Evolutionary conservation across 2,113 vertebrate genomes (phyloP).

Genomic region (Trematomus loennbergii): DNA sequence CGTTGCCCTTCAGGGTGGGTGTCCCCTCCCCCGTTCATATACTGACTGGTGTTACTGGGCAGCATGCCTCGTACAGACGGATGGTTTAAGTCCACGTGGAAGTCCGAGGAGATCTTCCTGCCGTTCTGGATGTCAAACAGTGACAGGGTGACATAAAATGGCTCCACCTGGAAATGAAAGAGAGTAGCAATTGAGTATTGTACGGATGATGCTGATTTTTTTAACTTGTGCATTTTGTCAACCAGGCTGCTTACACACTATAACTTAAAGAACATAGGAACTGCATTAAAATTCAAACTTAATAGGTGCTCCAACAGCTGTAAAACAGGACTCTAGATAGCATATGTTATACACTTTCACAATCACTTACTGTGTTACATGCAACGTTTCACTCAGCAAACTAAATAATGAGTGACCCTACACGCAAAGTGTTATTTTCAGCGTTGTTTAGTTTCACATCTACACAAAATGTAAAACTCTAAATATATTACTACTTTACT

Average conservation of each 20-base stretch:
- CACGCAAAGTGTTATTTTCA: background rate
- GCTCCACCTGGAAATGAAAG: constrained; percentile 89
- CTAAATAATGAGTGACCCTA: background rate
- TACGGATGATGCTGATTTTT: background rate
- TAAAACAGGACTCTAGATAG: background rate
- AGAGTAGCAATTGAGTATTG: background rate
- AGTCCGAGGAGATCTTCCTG: constrained; percentile 96
- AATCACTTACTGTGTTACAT: background rate
- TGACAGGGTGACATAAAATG: constrained; percentile 95
- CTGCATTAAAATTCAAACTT: background rate
- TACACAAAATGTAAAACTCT: background rate
- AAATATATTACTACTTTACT: too few species aligned
- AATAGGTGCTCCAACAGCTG: background rate
- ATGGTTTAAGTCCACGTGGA: constrained; percentile 97
- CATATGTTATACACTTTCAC: background rate
- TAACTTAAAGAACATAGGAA: background rate
- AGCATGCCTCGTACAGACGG: constrained; percentile 92
- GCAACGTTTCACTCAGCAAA: background rate
- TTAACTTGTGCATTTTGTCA: background rate
- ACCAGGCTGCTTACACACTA: too few species aligned
- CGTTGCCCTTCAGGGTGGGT: constrained; percentile 75
- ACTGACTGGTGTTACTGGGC: constrained; percentile 73
- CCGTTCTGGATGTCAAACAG: constrained; percentile 95
- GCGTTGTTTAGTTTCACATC: background rate
- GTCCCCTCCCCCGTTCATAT: constrained; percentile 88